Conservation (phyloP, 2,888 invertebrate species). For the Coronaproctus castanopsis region DNA sequence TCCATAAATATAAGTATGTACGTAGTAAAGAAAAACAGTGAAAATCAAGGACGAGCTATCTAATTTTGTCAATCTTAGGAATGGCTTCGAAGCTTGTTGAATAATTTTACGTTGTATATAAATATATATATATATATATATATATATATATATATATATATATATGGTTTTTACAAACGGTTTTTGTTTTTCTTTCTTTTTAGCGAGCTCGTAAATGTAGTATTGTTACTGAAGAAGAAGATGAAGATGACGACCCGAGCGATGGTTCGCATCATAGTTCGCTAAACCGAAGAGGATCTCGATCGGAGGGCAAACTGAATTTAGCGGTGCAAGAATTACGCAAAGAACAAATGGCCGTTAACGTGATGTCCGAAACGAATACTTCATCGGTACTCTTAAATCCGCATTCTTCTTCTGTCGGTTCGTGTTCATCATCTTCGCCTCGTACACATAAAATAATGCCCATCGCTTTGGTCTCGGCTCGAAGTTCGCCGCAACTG, state of each 20-base stretch:
- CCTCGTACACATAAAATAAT: conserved; percentile 18
- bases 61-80: too few species aligned
- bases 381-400: conserved; percentile 24
- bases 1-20: too few species aligned
- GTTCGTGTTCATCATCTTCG: conserved; percentile 26
- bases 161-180: too few species aligned
- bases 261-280: conserved; percentile 33
- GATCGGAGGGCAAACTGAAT: conserved; percentile 60
- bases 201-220: conserved; percentile 67
- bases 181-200: too few species aligned
- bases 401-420: conserved; percentile 32
- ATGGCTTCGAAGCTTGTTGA: too few species aligned
- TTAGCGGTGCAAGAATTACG: conserved; percentile 36
- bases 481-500: conserved; percentile 25
- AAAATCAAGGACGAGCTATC: too few species aligned
- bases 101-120: too few species aligned
- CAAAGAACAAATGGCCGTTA: conserved; percentile 18
- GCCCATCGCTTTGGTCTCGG: conserved; percentile 27
- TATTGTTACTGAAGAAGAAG: conserved; percentile 81
- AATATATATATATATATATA: too few species aligned
- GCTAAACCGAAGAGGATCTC: conserved; percentile 46
- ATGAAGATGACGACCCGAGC: conserved; percentile 47
- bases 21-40: too few species aligned
- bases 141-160: too few species aligned
- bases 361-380: conserved; percentile 19